Evolutionary conservation across 92 coral and sea anemone species (phyloP), one percentile per base, ranked within the genome.

Genomic region (Heteractis magnifica): DNA sequence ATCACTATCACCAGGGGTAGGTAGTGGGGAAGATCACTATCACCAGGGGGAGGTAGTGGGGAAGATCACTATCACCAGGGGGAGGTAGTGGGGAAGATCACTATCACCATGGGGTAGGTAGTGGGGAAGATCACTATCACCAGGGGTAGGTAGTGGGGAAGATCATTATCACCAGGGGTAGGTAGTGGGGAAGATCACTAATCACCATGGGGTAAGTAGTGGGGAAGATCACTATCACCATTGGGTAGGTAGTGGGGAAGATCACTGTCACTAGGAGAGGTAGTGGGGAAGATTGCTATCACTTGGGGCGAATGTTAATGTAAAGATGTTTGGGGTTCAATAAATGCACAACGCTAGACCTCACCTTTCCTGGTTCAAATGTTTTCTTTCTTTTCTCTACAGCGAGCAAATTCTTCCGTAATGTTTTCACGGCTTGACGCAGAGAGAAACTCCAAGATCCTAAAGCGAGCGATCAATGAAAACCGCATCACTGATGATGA

Each of bases 351-450:
- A 55, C 59, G 34, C 59, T 7, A n/a, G 65, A n/a, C 1, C 4
- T 15, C n/a, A 59, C 5, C 16, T 5, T 20, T 62, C 10, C 70
- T 16, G 70, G 8, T 62, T 18, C 26, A n/a, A 5, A 4, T 0
- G 44, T 34, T 34, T 34, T 34, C 44, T 65, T 55, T 51, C 13
- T 34, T 83, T 52, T 59, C 53, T 8, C 64, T 78, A 41, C 81
- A 95, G 98, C 94, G 98, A 9, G 76, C 91, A 8, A 92, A 88
- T 59, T 95, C 98, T 16, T 90, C 98, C 26, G 91, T 94, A 56
- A 94, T 95, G 98, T 95, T 95, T 80, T 87, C 98, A 9, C 98
- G 98, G 49, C 81, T 95, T 76, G 98, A 95, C 56, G 98, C 99
- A 8, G 99, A 96, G 79, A 86, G 99, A 44, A 96, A 96, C 77